phyloP scores from a whole-genome alignment of 53 echinoderm and acorn worm species.

The Stichopus horrens region DNA sequence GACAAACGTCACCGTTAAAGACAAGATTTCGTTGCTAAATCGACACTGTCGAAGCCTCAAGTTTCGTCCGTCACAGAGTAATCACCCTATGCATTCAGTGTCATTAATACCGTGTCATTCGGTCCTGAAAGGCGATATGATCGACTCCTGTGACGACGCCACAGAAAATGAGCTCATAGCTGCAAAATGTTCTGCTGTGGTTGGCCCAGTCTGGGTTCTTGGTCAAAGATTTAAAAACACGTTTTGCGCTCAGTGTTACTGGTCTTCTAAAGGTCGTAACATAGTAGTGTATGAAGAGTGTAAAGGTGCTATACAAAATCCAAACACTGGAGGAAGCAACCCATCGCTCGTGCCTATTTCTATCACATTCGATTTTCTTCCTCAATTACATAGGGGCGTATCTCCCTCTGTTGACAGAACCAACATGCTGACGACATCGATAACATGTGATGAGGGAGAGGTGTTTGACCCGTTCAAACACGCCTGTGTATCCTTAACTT shows the following conservation, averaged over 20 bases:
- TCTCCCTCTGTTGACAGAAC: neutral
- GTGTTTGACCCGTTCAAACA: constrained; percentile 1
- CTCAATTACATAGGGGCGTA: neutral
- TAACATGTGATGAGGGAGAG: neutral
- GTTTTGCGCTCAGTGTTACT: neutral
- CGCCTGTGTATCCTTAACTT: neutral
- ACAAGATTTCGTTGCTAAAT: neutral
- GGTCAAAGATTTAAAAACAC: constrained; percentile 11
- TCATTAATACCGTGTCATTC: constrained; percentile 19
- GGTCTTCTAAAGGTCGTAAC: neutral
- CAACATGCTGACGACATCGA: neutral
- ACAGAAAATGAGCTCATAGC: neutral
- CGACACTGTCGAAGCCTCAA: neutral
- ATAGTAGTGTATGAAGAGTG: no score
- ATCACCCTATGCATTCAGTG: neutral
- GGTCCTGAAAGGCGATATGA: neutral
- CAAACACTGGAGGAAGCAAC: no score
- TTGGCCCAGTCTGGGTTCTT: neutral
- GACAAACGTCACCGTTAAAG: neutral
- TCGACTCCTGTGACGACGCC: neutral
- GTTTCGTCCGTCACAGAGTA: neutral
- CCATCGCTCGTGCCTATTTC: neutral
- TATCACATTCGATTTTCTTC: constrained; percentile 5
- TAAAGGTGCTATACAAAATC: no score
- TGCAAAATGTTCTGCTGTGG: neutral